Evolutionary conservation across 2,797 vertebrate genomes (phyloP), one percentile per base, ranked within the genome.

Genomic region (Acanthurus leucopareius): DNA sequence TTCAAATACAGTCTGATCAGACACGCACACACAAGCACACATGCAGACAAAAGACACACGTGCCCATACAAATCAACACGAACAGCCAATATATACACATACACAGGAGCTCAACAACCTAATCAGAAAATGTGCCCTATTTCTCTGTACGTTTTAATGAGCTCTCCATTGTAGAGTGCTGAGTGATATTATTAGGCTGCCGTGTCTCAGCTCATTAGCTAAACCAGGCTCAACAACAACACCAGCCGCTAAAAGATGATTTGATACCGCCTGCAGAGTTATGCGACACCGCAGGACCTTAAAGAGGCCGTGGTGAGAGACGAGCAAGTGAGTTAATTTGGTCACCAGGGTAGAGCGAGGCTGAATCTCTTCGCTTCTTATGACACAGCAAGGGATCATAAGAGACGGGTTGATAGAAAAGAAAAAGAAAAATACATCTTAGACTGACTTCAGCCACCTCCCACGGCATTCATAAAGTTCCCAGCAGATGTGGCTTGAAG

Each of bases 121-220:
- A 85, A 86, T 90, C 80, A 80, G 82, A 91, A 80, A 78, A 68
- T 84, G 82, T 72, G 80, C 73, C 84, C 86, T 76, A 77, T 79
- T 88, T 94, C 86, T 83, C 77, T 75, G 10, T 75, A 28, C 77
- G 56, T 52, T 86, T 82, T 91, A 94, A 91, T 90, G 90, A 91
- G 87, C 81, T 71, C 83, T 82, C 78, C 75, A 76, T 90, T 87
- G 85, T 87, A 32, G 72, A 85, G 77, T 25, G 69, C 80, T 61
- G 87, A 83, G 82, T 79, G 88, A 92, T 90, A 88, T 89, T 87
- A 91, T 91, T 88, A 89, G 87, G 69, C 86, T 80, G 85, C 86
- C 47, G 38, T 64, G 83, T 86, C 86, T 76, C 74, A 79, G 88
- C 89, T 92, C 88, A 93, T 94, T 94, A 93, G 86, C 90, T 83